Evolutionary conservation across 2,888 invertebrate species (phyloP).

Genomic region (Sarcophaga subvicina): DNA sequence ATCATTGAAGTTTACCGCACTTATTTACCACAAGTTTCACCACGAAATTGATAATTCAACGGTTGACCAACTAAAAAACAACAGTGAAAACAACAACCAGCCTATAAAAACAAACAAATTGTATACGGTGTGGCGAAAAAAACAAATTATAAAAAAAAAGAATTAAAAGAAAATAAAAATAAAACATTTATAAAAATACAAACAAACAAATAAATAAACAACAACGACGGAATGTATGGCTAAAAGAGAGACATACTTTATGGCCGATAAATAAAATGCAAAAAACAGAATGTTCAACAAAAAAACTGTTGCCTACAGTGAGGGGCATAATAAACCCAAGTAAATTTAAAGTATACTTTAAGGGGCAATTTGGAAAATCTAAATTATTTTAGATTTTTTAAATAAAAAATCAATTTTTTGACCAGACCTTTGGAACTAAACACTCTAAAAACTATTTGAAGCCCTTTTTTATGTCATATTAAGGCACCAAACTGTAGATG

Average conservation of each 20-base stretch:
- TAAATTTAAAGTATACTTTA: background rate
- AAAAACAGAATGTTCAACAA: background rate
- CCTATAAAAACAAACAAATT: conserved; percentile 64
- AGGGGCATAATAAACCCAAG: background rate
- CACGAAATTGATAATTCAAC: conserved; percentile 81
- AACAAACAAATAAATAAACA: conserved; percentile 62
- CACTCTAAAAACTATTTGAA: too few relatives aligned
- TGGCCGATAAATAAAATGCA: conserved; percentile 26
- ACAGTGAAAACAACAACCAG: conserved; percentile 67
- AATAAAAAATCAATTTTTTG: too few relatives aligned
- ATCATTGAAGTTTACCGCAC: conserved; percentile 79
- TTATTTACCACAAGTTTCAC: conserved; percentile 80
- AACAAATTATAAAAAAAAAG: conserved; percentile 67
- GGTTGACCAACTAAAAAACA: conserved; percentile 76
- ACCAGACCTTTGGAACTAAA: too few relatives aligned
- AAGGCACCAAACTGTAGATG: too few relatives aligned
- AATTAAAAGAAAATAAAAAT: conserved; percentile 69
- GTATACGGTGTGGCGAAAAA: conserved; percentile 35
- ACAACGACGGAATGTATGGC: conserved; percentile 54
- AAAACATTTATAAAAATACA: conserved; percentile 65
- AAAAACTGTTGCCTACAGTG: background rate
- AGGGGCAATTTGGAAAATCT: background rate
- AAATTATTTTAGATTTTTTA: background rate
- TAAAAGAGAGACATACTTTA: conserved; percentile 40
- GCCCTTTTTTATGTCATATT: too few relatives aligned